phyloP scores from a whole-genome alignment of 2,797 vertebrate species.

The Peromyscus melanophrys region DNA sequence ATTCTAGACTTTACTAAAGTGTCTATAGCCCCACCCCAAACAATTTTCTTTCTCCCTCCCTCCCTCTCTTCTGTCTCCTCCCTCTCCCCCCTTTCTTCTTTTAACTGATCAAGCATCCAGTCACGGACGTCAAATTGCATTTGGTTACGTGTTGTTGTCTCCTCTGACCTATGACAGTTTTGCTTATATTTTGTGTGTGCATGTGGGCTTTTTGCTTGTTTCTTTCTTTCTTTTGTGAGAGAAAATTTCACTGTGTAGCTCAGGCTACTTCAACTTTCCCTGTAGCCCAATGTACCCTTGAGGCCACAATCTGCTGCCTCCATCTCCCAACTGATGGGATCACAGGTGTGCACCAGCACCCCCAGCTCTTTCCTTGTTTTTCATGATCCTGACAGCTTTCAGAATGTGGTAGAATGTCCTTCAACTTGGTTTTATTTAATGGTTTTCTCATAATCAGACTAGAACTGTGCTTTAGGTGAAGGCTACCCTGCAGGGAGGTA shows the following conservation, averaged over 20 bases:
- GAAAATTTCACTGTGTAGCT: background rate
- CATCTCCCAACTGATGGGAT: background rate
- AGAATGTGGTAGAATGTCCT: background rate
- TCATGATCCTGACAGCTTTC: background rate
- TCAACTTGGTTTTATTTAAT: background rate
- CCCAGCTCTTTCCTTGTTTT: background rate
- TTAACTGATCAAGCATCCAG: background rate
- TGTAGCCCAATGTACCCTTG: background rate
- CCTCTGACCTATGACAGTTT: background rate
- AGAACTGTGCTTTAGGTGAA: background rate
- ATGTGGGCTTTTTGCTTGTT: background rate
- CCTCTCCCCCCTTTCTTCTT: background rate
- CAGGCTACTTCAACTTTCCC: background rate
- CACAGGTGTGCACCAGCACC: background rate
- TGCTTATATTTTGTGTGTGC: background rate
- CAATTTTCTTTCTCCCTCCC: background rate
- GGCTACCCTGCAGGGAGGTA: background rate
- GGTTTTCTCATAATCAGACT: background rate
- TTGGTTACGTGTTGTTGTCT: background rate
- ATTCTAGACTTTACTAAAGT: background rate
- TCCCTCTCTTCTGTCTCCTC: accelerated
- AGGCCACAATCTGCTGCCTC: too few relatives aligned
- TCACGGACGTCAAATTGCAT: background rate
- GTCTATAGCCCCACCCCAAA: background rate
- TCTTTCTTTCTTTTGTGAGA: background rate